Evolutionary conservation across 2,113 vertebrate species (phyloP).

Genomic region (Nothocercus nigrocapillus): DNA sequence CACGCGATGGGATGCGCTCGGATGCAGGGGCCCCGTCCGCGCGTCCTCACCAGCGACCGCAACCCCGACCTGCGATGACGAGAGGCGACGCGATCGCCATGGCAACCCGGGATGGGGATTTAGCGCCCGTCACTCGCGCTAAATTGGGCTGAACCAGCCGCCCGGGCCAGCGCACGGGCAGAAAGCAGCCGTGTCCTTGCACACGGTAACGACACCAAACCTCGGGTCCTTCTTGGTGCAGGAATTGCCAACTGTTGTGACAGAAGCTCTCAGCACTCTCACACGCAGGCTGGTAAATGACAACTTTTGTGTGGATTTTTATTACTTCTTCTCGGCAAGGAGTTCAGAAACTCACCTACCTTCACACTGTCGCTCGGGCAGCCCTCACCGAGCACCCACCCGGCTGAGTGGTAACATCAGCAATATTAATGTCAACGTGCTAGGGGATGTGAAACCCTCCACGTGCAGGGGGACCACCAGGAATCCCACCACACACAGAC

Average conservation of each 20-base stretch:
- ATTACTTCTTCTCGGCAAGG: background rate
- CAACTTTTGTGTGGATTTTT: background rate
- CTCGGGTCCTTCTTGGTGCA: background rate
- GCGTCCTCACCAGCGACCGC: background rate
- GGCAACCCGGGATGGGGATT: background rate
- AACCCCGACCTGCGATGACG: background rate
- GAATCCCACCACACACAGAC: accelerated
- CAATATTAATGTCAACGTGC: accelerated
- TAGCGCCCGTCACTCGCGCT: background rate
- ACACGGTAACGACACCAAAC: background rate
- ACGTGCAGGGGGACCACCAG: background rate
- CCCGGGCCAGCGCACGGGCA: background rate
- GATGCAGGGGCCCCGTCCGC: background rate
- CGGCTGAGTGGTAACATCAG: accelerated
- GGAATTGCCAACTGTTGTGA: background rate
- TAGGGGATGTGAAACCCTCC: background rate
- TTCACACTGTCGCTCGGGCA: background rate
- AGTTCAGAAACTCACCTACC: background rate
- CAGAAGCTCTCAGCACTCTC: background rate
- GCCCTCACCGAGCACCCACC: background rate
- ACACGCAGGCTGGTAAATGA: background rate
- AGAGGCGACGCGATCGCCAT: slow-evolving; percentile 18
- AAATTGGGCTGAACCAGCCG: slow-evolving; percentile 1
- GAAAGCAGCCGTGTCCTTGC: background rate
- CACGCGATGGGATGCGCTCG: too few species aligned